A percentile compares a stretch with the other conserved stretches of the same genome.
These are phyloP conservation scores for Malachius bipustulatus DNA, from an alignment of 2,888 invertebrate species.

Conservation along the genomic window DNA sequence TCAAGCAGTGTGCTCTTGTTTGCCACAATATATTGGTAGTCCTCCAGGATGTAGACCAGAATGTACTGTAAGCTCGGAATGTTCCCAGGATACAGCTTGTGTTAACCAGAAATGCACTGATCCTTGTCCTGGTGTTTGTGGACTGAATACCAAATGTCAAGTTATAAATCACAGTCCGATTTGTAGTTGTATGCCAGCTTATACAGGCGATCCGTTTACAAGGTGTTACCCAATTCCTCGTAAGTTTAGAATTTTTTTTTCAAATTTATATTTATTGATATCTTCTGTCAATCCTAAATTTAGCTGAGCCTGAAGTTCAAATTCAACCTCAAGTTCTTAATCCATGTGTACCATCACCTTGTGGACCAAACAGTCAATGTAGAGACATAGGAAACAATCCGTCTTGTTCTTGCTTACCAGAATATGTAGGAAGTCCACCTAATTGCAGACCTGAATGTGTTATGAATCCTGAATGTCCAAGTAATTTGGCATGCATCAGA, in stretches of 20 bases:
- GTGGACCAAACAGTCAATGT: slow-evolving; percentile 70
- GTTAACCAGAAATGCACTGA: slow-evolving; percentile 56
- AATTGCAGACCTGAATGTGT: slow-evolving; percentile 65
- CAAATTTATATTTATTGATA: no score
- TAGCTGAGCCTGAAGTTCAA: no score
- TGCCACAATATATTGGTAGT: slow-evolving; percentile 49
- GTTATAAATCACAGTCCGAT: slow-evolving; percentile 62
- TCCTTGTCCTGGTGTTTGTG: slow-evolving; percentile 63
- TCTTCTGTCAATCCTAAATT: no score
- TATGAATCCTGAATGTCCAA: slow-evolving; percentile 59
- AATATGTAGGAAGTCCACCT: slow-evolving; percentile 43
- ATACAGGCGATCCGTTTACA: slow-evolving; percentile 55
- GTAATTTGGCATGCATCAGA: slow-evolving; percentile 54
- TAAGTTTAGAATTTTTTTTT: slow-evolving; percentile 31
- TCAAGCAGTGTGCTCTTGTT: slow-evolving; percentile 61
- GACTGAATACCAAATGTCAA: slow-evolving; percentile 57
- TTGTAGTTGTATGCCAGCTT: slow-evolving; percentile 50
- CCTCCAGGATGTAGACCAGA: slow-evolving; percentile 63
- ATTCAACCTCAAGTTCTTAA: no score
- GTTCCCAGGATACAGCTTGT: slow-evolving; percentile 54
- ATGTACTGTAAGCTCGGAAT: slow-evolving; percentile 61
- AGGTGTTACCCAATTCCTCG: slow-evolving; percentile 41
- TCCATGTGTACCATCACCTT: slow-evolving; percentile 68
- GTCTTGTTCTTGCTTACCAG: slow-evolving; percentile 35
- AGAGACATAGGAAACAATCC: slow-evolving; percentile 46